Conservation (phyloP, 2,797 vertebrate genomes). For the Cossypha polioptera region DNA sequence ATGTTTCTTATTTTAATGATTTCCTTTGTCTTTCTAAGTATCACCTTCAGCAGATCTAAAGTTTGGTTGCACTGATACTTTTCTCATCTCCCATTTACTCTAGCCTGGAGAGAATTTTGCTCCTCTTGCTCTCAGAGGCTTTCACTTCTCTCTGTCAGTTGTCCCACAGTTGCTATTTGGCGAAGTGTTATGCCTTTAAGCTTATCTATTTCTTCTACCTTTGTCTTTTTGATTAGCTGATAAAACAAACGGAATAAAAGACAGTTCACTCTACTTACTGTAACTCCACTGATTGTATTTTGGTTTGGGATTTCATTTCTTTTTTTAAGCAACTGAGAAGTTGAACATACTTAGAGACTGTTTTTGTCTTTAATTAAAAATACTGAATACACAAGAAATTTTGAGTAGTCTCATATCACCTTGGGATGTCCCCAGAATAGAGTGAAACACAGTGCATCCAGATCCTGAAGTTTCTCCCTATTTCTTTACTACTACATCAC, state of each 20-base stretch:
- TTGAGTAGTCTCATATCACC: background rate
- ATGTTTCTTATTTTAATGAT: conserved; percentile 64
- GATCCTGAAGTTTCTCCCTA: background rate
- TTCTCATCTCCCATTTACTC: background rate
- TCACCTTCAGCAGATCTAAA: conserved; percentile 27
- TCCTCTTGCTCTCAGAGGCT: background rate
- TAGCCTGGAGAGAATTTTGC: background rate
- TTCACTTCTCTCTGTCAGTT: background rate
- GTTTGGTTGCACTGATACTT: background rate
- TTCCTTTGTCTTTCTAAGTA: conserved; percentile 29
- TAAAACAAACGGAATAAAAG: background rate
- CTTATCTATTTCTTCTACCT: background rate
- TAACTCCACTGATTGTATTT: background rate
- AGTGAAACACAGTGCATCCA: rapidly evolving
- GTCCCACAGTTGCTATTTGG: background rate
- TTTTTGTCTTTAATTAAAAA: background rate
- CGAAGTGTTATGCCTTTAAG: background rate
- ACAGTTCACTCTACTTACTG: background rate
- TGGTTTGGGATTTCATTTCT: background rate
- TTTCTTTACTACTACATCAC: background rate
- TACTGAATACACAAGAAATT: background rate
- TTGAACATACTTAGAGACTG: background rate
- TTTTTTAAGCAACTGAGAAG: background rate
- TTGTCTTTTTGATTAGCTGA: background rate
- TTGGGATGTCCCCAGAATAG: rapidly evolving